phyloP scores from a whole-genome alignment of 2,113 vertebrate species.

The Pica pica region DNA sequence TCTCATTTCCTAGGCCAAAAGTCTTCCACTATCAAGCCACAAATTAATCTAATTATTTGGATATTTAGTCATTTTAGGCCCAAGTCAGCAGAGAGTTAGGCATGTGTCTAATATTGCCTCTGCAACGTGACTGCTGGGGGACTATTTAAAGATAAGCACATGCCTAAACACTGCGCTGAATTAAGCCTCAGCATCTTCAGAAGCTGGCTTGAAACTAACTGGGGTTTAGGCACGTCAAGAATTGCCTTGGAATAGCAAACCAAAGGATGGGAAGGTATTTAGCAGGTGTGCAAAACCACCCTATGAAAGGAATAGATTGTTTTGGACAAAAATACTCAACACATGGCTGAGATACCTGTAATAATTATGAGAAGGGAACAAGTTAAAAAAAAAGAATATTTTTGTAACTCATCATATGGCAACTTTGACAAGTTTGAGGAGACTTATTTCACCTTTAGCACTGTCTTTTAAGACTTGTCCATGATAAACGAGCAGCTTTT shows the following conservation, averaged over 20 bases:
- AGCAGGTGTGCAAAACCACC: conserved; percentile 8
- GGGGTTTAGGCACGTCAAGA: neutral
- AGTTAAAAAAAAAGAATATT: neutral
- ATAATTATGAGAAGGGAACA: conserved; percentile 15
- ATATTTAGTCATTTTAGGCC: neutral
- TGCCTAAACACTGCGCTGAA: neutral
- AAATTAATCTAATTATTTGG: conserved; percentile 52
- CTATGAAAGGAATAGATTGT: neutral
- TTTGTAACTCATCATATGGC: neutral
- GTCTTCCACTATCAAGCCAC: conserved; percentile 10
- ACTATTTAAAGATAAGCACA: conserved; percentile 22
- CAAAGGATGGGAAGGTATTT: neutral
- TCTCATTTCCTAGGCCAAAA: conserved; percentile 28
- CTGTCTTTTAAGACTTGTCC: neutral
- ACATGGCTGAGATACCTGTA: conserved; percentile 8
- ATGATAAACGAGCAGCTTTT: neutral
- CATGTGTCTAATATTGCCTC: neutral
- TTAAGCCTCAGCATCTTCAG: neutral
- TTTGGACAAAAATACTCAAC: conserved; percentile 22
- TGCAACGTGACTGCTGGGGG: neutral
- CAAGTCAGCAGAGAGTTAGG: conserved; percentile 5
- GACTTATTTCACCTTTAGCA: neutral
- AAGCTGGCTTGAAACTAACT: neutral
- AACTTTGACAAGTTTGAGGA: neutral
- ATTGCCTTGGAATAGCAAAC: neutral